A percentile compares a stretch with the other conserved stretches of the same genome.
Conservation (phyloP, 2,888 invertebrate species). For the Abrostola triplasia region DNA sequence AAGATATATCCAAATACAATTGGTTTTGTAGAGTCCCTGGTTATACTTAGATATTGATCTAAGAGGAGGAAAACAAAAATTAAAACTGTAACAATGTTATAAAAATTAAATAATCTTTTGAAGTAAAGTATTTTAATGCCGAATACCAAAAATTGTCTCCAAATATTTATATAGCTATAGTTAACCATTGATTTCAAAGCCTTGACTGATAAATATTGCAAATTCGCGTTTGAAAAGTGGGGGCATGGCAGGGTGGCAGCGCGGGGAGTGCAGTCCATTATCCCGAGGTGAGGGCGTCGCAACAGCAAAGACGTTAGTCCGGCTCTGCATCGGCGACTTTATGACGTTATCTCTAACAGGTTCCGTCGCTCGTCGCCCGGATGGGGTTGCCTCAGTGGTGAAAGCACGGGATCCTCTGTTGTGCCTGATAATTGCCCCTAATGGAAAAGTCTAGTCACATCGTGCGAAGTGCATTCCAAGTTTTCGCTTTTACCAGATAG, state of each 20-base stretch:
- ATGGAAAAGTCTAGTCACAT: slow-evolving; percentile 88
- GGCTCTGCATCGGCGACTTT: slow-evolving; percentile 86
- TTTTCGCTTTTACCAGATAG: slow-evolving; percentile 82
- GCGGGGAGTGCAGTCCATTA: slow-evolving; percentile 78
- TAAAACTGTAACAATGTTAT: too few species aligned
- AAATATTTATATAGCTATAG: slow-evolving; percentile 19
- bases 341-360: slow-evolving; percentile 88
- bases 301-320: slow-evolving; percentile 86
- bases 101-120: too few species aligned
- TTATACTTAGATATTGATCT: too few species aligned
- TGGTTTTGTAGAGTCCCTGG: too few species aligned
- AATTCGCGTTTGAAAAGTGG: slow-evolving; percentile 47
- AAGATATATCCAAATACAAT: slow-evolving; percentile 1
- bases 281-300: slow-evolving; percentile 80
- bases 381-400: slow-evolving; percentile 71
- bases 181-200: slow-evolving; percentile 31
- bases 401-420: slow-evolving; percentile 82
- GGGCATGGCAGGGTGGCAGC: slow-evolving; percentile 41
- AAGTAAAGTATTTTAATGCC: background rate
- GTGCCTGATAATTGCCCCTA: slow-evolving; percentile 87
- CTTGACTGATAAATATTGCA: slow-evolving; percentile 54
- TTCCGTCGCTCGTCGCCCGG: slow-evolving; percentile 77
- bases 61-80: too few species aligned
- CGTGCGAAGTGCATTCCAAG: slow-evolving; percentile 85
- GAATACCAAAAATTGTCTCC: slow-evolving; percentile 2